Evolutionary conservation across 2,888 invertebrate genomes (phyloP), one percentile per base, ranked within the genome.

Genomic region (Trichogramma evanescens): DNA sequence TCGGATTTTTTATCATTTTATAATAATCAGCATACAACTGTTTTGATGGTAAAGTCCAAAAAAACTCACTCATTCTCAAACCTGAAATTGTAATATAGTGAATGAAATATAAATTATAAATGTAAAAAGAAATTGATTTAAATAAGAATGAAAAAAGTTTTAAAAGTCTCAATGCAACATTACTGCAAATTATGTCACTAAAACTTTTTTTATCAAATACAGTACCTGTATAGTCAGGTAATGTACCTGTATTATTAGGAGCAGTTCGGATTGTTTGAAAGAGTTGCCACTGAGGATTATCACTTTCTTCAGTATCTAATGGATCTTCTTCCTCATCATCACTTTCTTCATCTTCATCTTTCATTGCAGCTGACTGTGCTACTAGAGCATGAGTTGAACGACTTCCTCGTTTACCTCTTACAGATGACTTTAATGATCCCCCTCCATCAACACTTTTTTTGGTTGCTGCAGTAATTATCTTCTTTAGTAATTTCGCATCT

Each of bases 1-100:
- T 89, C 0, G 99, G 98, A 72, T 92, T 91, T 74, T 94, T 93
- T 56, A 99, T 98, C 75, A 95, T 93, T 70, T 92, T 91, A 80
- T 96, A 99, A 78, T 99, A 99, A 80, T 98, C 98, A 0, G 97
- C 94, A 80, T 98, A 96, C 66, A 89, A 89, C 60, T 95, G 83
- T 51, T 88, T 89, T 6, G 92, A 93, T 0, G 98, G 98, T 60
- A 99, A 81, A 71, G 92, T 91, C 86, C 92, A 89, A 79, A 98
- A 93, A 0, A 95, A 93, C 72, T 96, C 95, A 40, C 92, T 89
- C 72, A 96, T 82, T n/a, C 87, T 83, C 2, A 86, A 82, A n/a
- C 93, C 95, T 81, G 56, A 5, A 51, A 57, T 7, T 38, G 42
- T 50, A 45, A n/a, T 38, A 39, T 50, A 44, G 26, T 13, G 42